phyloP scores from a whole-genome alignment of 1,140 invertebrate genomes.

The Drosophila busckii region DNA sequence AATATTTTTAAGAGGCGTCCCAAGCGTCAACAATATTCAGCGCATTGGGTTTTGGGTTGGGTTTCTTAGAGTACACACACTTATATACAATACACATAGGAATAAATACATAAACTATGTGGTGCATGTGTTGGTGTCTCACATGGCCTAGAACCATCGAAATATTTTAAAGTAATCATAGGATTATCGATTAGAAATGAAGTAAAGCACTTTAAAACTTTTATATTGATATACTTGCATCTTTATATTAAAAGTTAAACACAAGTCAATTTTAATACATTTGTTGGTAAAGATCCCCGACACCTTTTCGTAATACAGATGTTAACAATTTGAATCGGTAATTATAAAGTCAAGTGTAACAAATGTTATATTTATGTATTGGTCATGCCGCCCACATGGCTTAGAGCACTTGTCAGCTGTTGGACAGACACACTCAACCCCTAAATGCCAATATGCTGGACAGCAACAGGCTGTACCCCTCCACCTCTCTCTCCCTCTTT shows the following conservation, averaged over 20 bases:
- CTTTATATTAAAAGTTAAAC: too few relatives aligned
- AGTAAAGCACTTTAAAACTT: too few relatives aligned
- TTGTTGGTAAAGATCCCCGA: too few relatives aligned
- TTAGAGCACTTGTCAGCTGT: slow-evolving; percentile 38
- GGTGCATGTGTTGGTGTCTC: not conserved
- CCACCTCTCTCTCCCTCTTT: not conserved
- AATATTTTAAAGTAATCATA: too few relatives aligned
- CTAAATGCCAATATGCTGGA: slow-evolving; percentile 17
- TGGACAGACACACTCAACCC: slow-evolving; percentile 19
- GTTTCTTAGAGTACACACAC: slow-evolving; percentile 38
- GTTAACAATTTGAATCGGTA: too few relatives aligned
- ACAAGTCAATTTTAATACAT: too few relatives aligned
- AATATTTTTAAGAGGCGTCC: slow-evolving; percentile 68
- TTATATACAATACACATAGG: slow-evolving; percentile 14
- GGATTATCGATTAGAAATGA: too few relatives aligned
- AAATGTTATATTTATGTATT: slow-evolving; percentile 12
- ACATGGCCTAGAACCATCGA: too few relatives aligned
- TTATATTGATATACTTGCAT: too few relatives aligned
- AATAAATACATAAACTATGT: not conserved
- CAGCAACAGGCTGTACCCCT: slow-evolving; percentile 28
- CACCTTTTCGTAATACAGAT: too few relatives aligned
- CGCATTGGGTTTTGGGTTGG: slow-evolving; percentile 63
- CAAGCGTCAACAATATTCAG: slow-evolving; percentile 66
- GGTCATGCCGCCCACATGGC: slow-evolving; percentile 16
- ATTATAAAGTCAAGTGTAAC: slow-evolving; percentile 17